Evolutionary conservation across 2,113 vertebrate genomes (phyloP).

Genomic region (Gnathonemus longibarbis): DNA sequence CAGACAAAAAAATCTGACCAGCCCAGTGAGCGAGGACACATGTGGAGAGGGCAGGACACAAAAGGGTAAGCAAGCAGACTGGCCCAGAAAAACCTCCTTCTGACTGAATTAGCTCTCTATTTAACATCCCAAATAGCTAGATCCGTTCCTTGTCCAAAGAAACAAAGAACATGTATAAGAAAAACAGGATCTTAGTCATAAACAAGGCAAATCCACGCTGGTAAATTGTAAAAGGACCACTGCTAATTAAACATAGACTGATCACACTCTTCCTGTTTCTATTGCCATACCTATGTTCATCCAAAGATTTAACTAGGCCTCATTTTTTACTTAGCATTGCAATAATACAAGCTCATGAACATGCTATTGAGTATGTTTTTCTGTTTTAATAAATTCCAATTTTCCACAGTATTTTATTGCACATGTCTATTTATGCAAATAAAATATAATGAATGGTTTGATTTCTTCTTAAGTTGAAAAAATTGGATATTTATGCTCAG

Average conservation of each 20-base stretch:
- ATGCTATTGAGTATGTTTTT: neutral
- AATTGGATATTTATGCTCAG: neutral
- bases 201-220: constrained; percentile 81
- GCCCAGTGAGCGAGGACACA: constrained; percentile 77
- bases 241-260: constrained; percentile 87
- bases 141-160: constrained; percentile 80
- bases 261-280: constrained; percentile 75
- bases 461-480: neutral
- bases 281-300: constrained; percentile 13
- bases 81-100: constrained; percentile 66
- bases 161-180: constrained; percentile 82
- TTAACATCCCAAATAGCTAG: constrained; percentile 84
- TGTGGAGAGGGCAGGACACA: constrained; percentile 72
- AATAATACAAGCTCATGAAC: neutral
- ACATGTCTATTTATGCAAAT: neutral
- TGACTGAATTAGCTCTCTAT: constrained; percentile 88
- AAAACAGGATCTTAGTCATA: constrained; percentile 88
- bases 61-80: constrained; percentile 76
- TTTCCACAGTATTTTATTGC: neutral
- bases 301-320: neutral
- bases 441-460: neutral
- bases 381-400: neutral
- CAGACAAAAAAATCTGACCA: constrained; percentile 82
- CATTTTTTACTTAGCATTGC: constrained; percentile 1
- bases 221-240: constrained; percentile 79